A percentile compares a stretch with the other conserved stretches of the same genome.
Conservation (phyloP, 2,888 invertebrate species). For the Lycocerus yunnanus region DNA sequence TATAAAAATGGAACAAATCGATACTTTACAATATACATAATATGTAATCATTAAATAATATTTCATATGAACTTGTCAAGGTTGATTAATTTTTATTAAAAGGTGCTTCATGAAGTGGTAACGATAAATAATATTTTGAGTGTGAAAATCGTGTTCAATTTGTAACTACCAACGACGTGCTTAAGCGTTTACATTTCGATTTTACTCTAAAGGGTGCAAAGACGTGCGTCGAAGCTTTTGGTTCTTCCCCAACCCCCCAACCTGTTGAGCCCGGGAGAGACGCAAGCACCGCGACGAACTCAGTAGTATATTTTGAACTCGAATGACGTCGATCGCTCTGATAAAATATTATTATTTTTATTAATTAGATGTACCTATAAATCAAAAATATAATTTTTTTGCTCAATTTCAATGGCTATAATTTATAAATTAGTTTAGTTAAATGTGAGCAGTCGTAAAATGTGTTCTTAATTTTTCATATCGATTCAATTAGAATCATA, state of each 20-base stretch:
- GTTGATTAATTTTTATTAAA: not conserved
- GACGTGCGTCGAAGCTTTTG: slow-evolving; percentile 32
- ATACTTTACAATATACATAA: not conserved
- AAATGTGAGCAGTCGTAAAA: not conserved
- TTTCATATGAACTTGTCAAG: not conserved
- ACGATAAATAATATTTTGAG: not conserved
- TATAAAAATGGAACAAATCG: not conserved
- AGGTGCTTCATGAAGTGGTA: not conserved
- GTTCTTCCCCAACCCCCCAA: slow-evolving; percentile 42
- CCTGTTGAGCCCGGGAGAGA: slow-evolving; percentile 51
- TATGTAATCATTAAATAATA: not conserved
- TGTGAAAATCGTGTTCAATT: slow-evolving; percentile 3
- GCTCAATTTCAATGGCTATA: not conserved
- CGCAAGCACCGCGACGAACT: slow-evolving; percentile 37
- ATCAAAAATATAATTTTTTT: not conserved
- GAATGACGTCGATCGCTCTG: slow-evolving; percentile 34
- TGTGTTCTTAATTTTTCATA: not conserved
- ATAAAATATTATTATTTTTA: slow-evolving; percentile 11
- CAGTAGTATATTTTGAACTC: slow-evolving; percentile 40
- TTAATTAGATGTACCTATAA: not conserved
- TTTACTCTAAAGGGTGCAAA: not conserved
- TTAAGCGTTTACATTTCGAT: slow-evolving; percentile 2
- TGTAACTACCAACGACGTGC: slow-evolving; percentile 9
- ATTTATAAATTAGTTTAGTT: not conserved
- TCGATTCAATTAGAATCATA: not conserved